Percentiles rank a stretch among this genome's conserved stretches.
Conservation (phyloP, 2,797 vertebrate species). For the Pseudochirops cupreus region DNA sequence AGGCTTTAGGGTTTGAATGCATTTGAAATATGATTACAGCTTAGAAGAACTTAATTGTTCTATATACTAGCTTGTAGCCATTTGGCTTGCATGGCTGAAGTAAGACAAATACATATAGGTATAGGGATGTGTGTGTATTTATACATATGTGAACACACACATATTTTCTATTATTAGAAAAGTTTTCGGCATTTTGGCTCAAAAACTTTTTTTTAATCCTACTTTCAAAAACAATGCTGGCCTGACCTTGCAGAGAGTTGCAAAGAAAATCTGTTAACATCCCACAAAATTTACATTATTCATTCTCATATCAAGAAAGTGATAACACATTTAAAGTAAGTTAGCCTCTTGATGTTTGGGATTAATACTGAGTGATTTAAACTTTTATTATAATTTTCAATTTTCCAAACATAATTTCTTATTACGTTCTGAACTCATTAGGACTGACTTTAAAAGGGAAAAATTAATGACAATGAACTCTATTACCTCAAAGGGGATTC, state of each 20-base stretch:
- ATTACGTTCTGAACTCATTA: neutral
- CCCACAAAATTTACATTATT: constrained; percentile 41
- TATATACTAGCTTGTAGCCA: neutral
- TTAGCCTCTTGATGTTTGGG: constrained; percentile 4
- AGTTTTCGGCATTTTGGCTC: neutral
- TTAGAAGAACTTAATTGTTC: constrained; percentile 19
- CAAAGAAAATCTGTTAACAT: constrained; percentile 15
- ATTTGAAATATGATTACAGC: neutral
- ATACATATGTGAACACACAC: neutral
- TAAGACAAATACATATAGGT: neutral
- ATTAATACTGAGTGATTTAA: constrained; percentile 9
- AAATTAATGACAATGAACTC: constrained; percentile 25
- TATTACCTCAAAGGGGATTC: neutral
- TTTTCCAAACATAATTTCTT: neutral
- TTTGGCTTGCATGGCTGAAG: neutral
- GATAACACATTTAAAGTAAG: neutral
- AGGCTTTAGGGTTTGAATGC: constrained; percentile 21
- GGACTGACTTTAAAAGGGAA: constrained; percentile 14
- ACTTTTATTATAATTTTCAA: constrained; percentile 1
- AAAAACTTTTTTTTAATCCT: neutral
- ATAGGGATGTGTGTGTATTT: neutral
- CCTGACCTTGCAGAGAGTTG: constrained; percentile 9
- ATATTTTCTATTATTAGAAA: neutral
- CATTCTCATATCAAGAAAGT: constrained; percentile 49
- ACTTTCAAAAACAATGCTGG: constrained; percentile 24